Conservation (phyloP, 2,797 vertebrate genomes). For the Myoxocephalus aenaeus region DNA sequence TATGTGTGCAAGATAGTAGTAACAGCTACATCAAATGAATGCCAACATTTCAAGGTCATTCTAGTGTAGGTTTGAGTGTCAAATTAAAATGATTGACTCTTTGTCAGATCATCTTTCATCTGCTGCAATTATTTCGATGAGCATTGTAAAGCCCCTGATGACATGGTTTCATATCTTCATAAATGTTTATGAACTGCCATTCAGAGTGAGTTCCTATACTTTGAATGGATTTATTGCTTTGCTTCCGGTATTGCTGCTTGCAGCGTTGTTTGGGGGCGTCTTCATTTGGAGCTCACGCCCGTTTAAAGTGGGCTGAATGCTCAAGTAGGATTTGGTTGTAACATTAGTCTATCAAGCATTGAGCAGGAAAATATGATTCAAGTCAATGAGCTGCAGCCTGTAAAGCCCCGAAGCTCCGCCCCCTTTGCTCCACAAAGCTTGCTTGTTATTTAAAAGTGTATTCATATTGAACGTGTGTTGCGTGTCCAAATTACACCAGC, state of each 20-base stretch:
- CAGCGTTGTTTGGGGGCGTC: too few species aligned
- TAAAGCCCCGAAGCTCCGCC: background rate
- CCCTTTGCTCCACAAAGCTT: background rate
- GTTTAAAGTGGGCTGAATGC: background rate
- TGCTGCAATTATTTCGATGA: background rate
- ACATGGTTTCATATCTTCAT: background rate
- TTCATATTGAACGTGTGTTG: background rate
- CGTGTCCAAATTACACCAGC: background rate
- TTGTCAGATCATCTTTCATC: background rate
- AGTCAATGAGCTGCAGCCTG: background rate
- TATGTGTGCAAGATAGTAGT: slow-evolving; percentile 9
- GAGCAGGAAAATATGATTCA: background rate
- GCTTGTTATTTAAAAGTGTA: background rate
- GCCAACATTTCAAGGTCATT: slow-evolving; percentile 1
- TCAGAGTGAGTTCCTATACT: background rate
- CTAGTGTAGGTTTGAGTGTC: background rate
- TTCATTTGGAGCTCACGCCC: too few species aligned
- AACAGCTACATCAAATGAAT: slow-evolving; percentile 5
- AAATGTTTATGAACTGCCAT: background rate
- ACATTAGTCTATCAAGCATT: background rate
- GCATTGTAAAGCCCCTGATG: background rate
- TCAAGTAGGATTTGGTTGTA: background rate
- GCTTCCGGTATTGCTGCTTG: background rate
- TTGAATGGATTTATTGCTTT: background rate
- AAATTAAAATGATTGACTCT: background rate